Conservation (phyloP, 2,888 invertebrate genomes). For the Chrysolina americana region DNA sequence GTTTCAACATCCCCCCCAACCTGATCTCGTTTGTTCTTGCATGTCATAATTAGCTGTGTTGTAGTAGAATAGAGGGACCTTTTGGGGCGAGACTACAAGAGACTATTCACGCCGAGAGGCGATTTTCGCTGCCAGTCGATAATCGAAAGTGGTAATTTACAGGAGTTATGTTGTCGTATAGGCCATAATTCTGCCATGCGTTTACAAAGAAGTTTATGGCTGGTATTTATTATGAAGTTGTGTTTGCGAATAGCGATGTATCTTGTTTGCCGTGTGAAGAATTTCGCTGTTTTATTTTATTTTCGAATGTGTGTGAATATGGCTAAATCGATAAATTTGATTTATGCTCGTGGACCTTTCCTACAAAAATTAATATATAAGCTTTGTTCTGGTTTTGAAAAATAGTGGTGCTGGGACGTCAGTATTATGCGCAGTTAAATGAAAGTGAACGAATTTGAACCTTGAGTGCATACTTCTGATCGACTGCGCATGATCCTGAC, state of each 20-base stretch:
- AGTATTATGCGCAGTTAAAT: too few relatives aligned
- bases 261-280: conserved; percentile 11
- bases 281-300: background rate
- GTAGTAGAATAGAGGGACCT: background rate
- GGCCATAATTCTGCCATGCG: conserved; percentile 15
- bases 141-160: conserved; percentile 24
- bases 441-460: too few relatives aligned
- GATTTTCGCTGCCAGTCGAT: conserved; percentile 19
- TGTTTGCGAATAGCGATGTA: background rate
- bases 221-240: conserved; percentile 18
- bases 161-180: conserved; percentile 19
- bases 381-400: background rate
- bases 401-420: too few relatives aligned
- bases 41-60: conserved; percentile 2
- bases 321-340: background rate
- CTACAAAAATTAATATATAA: too few relatives aligned
- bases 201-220: conserved; percentile 5
- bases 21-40: background rate
- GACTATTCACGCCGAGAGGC: conserved; percentile 10
- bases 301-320: background rate
- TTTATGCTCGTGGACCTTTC: background rate
- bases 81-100: background rate
- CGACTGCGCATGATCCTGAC: too few relatives aligned
- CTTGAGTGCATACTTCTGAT: too few relatives aligned
- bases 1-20: background rate